Evolutionary conservation across 1,140 invertebrate genomes (phyloP).

Genomic region (Helicoverpa armigera): DNA sequence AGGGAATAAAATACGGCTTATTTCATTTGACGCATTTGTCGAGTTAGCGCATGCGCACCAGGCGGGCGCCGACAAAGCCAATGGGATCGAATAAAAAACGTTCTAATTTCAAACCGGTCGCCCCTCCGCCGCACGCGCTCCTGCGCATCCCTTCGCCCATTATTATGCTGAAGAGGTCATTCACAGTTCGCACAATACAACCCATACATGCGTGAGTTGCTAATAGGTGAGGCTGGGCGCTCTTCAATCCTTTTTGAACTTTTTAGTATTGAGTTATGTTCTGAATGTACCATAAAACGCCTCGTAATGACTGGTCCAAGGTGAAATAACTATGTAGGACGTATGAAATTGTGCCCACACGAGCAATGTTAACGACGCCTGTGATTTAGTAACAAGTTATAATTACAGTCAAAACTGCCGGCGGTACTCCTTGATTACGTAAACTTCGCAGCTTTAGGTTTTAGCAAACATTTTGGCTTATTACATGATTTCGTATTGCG

Average conservation of each 20-base stretch:
- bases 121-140: conserved; percentile 82
- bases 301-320: conserved; percentile 40
- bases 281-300: conserved; percentile 19
- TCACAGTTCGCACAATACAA: conserved; percentile 84
- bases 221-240: conserved; percentile 69
- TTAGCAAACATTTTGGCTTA: conserved; percentile 11
- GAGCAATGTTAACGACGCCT: conserved; percentile 28
- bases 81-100: conserved; percentile 79
- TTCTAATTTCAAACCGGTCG: conserved; percentile 86
- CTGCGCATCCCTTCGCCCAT: conserved; percentile 84
- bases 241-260: conserved; percentile 62
- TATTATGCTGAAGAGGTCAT: conserved; percentile 86
- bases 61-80: conserved; percentile 83
- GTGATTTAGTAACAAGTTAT: conserved; percentile 40
- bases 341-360: conserved; percentile 38
- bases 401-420: conserved; percentile 21
- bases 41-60: conserved; percentile 84
- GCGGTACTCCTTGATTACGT: conserved; percentile 32
- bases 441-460: conserved; percentile 1
- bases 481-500: neutral
- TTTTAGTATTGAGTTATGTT: conserved; percentile 58
- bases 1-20: conserved; percentile 85
- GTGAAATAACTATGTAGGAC: conserved; percentile 40
- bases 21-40: conserved; percentile 84
- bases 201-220: conserved; percentile 70